A percentile compares a stretch with the other conserved stretches of the same genome.
These are phyloP conservation scores for Mimumesa dahlbomi DNA, from an alignment of 2,888 invertebrate species.

Conservation along the genomic window DNA sequence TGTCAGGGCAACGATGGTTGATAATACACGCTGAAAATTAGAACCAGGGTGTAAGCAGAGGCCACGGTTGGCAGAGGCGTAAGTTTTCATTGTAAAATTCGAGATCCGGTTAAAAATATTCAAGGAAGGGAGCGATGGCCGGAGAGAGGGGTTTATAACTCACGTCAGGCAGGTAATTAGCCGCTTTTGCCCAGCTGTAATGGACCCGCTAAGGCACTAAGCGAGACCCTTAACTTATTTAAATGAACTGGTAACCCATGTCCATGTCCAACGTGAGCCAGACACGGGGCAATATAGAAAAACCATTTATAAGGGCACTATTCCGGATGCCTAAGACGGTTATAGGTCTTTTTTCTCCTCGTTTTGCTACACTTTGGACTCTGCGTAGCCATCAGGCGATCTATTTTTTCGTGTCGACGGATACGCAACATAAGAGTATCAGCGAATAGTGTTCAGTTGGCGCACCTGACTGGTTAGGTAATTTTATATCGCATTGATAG, in stretches of 20 bases:
- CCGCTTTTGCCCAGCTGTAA: slow-evolving; percentile 80
- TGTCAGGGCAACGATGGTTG: no score
- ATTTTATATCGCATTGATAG: no score
- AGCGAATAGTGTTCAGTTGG: slow-evolving; percentile 16
- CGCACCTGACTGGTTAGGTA: slow-evolving; percentile 1
- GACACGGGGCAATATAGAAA: slow-evolving; percentile 79
- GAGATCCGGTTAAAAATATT: slow-evolving; percentile 72
- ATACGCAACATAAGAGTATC: slow-evolving; percentile 46
- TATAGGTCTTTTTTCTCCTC: slow-evolving; percentile 40
- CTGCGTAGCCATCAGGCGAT: slow-evolving; percentile 57
- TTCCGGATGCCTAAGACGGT: slow-evolving; percentile 72
- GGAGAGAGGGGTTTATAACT: slow-evolving; percentile 78
- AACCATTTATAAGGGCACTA: slow-evolving; percentile 80
- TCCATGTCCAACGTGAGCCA: slow-evolving; percentile 76
- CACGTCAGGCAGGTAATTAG: slow-evolving; percentile 81
- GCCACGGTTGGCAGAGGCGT: slow-evolving; percentile 17
- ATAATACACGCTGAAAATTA: slow-evolving; percentile 18
- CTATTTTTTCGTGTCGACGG: slow-evolving; percentile 64
- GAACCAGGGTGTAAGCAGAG: slow-evolving; percentile 9
- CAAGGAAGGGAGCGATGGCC: slow-evolving; percentile 63
- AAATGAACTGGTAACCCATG: slow-evolving; percentile 80
- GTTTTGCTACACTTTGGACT: slow-evolving; percentile 67
- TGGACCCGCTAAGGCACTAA: slow-evolving; percentile 78
- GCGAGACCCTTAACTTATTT: slow-evolving; percentile 80
- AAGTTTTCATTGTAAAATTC: slow-evolving; percentile 70